These are phyloP conservation scores for Cyprinodon diabolis DNA, from an alignment of 2,797 vertebrate genomes.

Conservation along the genomic window DNA sequence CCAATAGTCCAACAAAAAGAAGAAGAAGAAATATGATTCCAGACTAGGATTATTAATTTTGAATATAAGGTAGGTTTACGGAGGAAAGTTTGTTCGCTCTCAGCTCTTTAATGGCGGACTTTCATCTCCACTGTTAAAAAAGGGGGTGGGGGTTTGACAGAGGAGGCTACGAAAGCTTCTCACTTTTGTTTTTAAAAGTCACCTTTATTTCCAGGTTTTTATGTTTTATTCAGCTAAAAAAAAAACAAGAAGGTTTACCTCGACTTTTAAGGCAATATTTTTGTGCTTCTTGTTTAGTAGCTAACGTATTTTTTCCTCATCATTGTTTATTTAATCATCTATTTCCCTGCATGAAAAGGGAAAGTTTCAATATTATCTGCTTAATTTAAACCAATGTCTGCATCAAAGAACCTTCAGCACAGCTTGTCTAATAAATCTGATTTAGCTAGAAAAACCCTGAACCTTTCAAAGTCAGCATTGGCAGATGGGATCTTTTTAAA, in stretches of 20 bases:
- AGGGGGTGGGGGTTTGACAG: neutral
- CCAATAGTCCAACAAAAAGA: too few species aligned
- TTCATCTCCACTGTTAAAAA: neutral
- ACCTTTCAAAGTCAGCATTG: too few species aligned
- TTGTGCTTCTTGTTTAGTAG: neutral
- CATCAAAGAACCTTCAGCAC: too few species aligned
- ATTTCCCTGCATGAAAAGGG: too few species aligned
- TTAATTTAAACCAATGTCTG: too few species aligned
- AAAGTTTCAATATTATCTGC: too few species aligned
- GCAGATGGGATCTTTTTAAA: too few species aligned
- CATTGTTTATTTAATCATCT: neutral
- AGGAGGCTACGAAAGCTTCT: neutral
- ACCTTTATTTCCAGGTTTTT: neutral
- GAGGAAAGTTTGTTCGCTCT: neutral
- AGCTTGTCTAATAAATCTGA: too few species aligned
- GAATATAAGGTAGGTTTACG: conserved; percentile 19
- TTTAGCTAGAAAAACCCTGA: too few species aligned
- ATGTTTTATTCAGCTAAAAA: neutral
- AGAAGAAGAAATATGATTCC: neutral
- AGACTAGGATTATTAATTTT: neutral
- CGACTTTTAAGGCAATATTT: neutral
- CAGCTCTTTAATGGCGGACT: neutral
- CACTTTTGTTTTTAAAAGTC: neutral
- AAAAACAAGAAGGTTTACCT: neutral
- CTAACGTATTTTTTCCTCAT: neutral